Percentiles rank a stretch among this genome's conserved stretches.
phyloP scores from a whole-genome alignment of 2,797 vertebrate species.

The Scleropages formosus region DNA sequence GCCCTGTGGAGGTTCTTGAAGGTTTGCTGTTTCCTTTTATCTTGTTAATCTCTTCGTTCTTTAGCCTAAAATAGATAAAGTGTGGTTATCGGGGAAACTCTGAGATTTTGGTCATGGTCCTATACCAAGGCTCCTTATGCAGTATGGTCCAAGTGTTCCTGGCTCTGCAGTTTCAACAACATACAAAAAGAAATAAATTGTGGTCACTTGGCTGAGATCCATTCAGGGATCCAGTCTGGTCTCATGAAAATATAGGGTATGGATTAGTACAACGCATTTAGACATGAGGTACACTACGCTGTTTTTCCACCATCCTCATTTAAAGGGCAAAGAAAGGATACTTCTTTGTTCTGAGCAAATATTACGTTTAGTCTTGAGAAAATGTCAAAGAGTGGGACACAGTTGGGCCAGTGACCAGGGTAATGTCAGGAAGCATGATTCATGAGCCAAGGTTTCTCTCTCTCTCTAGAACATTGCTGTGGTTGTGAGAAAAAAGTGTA shows the following conservation, averaged over 20 bases:
- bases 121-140: background rate
- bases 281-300: conserved; percentile 7
- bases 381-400: conserved; percentile 28
- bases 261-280: conserved; percentile 29
- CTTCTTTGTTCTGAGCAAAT: conserved; percentile 31
- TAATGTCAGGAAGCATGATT: conserved; percentile 27
- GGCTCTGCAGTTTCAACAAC: conserved; percentile 16
- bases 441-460: conserved; percentile 16
- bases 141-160: background rate
- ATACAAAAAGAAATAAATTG: conserved; percentile 27
- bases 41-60: conserved; percentile 4
- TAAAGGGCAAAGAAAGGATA: conserved; percentile 35
- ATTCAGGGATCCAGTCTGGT: conserved; percentile 16
- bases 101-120: conserved; percentile 5
- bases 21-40: conserved; percentile 1
- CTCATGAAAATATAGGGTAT: conserved; percentile 12
- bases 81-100: background rate
- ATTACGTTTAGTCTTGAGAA: conserved; percentile 32
- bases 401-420: conserved; percentile 23
- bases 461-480: conserved; percentile 34
- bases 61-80: conserved; percentile 6
- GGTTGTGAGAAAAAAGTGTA: conserved; percentile 32
- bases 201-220: conserved; percentile 5
- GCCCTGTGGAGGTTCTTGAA: conserved; percentile 13
- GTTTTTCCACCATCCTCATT: conserved; percentile 22